phyloP scores from a whole-genome alignment of 2,888 invertebrate genomes.

The Epiblema foenella region DNA sequence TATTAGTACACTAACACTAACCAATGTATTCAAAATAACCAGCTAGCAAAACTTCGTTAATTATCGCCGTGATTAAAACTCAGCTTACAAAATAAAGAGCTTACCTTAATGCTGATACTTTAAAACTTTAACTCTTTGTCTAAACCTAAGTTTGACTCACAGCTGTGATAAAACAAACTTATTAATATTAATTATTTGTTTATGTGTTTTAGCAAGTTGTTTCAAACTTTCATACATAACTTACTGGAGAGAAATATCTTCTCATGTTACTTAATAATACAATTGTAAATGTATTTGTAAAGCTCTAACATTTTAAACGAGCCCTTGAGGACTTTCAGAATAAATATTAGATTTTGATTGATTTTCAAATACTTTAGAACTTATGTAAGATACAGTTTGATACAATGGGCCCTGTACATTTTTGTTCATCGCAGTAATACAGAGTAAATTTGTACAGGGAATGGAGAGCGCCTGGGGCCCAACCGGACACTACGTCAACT shows the following conservation, averaged over 20 bases:
- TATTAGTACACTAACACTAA: neutral
- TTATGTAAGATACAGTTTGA: neutral
- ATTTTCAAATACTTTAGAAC: neutral
- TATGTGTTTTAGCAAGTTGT: neutral
- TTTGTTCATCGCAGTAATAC: constrained; percentile 20
- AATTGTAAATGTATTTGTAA: no score
- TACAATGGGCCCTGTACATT: neutral
- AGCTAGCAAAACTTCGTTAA: constrained; percentile 1
- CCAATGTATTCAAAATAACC: neutral
- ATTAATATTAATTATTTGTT: neutral
- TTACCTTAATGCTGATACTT: constrained; percentile 6
- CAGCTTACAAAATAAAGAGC: neutral
- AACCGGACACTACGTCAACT: constrained; percentile 91
- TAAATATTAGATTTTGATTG: no score
- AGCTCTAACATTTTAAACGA: no score
- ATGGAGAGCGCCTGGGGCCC: constrained; percentile 83
- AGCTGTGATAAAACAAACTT: neutral
- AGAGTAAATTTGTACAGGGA: constrained; percentile 57
- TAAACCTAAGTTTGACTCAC: neutral
- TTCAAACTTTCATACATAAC: constrained; percentile 7
- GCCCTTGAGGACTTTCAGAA: no score
- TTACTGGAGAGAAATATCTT: no score
- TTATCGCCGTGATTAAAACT: constrained; percentile 10
- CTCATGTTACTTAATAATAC: no score
- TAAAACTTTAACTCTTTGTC: neutral